A percentile compares a stretch with the other conserved stretches of the same genome.
Conservation (phyloP, 2,113 vertebrate genomes). For the Lasiurus borealis region DNA sequence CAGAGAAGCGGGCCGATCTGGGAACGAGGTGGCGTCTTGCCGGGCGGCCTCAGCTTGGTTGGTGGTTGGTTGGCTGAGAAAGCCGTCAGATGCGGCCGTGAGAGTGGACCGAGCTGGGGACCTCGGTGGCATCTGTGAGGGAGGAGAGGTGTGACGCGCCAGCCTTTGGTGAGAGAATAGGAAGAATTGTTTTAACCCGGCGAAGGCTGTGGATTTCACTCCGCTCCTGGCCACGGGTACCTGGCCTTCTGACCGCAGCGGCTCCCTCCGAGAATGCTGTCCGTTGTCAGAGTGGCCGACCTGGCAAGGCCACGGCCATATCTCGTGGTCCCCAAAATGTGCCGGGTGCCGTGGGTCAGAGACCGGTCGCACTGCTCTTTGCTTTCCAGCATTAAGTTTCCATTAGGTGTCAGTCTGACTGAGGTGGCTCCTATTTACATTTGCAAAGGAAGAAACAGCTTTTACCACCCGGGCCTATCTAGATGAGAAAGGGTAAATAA, state of each 20-base stretch:
- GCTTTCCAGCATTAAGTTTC: constrained; percentile 67
- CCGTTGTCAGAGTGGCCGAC: constrained; percentile 30
- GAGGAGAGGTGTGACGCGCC: not conserved
- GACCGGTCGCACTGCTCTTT: constrained; percentile 40
- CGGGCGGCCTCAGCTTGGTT: not conserved
- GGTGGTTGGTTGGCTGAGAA: not conserved
- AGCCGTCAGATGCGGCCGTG: not conserved
- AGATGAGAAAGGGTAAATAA: not conserved
- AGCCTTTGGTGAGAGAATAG: constrained; percentile 27
- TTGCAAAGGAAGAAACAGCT: not conserved
- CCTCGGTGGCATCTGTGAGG: not conserved
- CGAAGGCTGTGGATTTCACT: not conserved
- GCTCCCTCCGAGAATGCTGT: constrained; percentile 20
- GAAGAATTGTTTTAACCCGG: constrained; percentile 47
- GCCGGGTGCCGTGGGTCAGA: constrained; percentile 32
- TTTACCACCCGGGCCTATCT: constrained; percentile 45
- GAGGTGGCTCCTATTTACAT: constrained; percentile 66
- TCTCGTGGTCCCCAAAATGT: not conserved
- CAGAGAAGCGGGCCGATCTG: not conserved
- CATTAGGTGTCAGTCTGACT: constrained; percentile 82
- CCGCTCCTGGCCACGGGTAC: not conserved
- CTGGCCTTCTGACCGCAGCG: constrained; percentile 5
- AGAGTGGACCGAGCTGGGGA: not conserved
- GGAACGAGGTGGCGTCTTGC: not conserved
- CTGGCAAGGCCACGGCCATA: not conserved